phyloP scores from a whole-genome alignment of 2,888 invertebrate genomes.

The Sericinus montela region DNA sequence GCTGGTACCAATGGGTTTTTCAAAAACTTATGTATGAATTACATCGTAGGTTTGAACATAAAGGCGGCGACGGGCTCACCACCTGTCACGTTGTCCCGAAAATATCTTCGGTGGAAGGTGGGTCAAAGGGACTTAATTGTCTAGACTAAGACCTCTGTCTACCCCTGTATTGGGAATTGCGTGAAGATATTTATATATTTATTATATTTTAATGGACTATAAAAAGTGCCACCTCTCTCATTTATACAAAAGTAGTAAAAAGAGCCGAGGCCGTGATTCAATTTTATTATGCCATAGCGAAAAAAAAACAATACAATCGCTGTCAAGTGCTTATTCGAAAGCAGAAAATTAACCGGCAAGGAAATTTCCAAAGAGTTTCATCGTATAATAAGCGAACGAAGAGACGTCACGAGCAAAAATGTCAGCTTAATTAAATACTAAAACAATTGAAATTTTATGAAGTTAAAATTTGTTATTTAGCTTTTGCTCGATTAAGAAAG shows the following conservation, averaged over 20 bases:
- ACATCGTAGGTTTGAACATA: too few species aligned
- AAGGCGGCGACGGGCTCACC: too few species aligned
- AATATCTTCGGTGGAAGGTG: too few species aligned
- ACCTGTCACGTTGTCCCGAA: too few species aligned
- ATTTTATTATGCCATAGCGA: background rate
- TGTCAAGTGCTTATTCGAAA: slow-evolving; percentile 13
- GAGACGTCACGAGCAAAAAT: slow-evolving; percentile 3
- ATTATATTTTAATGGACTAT: too few species aligned
- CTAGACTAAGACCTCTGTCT: too few species aligned
- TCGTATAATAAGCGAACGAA: slow-evolving; percentile 9
- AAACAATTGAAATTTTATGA: background rate
- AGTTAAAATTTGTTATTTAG: background rate
- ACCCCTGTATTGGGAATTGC: too few species aligned
- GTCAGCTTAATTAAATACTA: slow-evolving; percentile 5
- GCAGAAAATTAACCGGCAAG: slow-evolving; percentile 8
- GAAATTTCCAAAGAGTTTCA: slow-evolving; percentile 14
- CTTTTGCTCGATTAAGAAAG: background rate
- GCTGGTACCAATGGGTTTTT: too few species aligned
- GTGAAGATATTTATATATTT: too few species aligned
- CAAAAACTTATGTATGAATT: too few species aligned
- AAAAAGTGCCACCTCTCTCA: background rate
- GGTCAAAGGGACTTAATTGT: too few species aligned
- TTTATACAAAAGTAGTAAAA: background rate
- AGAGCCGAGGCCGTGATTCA: background rate
- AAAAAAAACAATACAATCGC: slow-evolving; percentile 2